Evolutionary conservation across 2,113 vertebrate species (phyloP), one percentile per base, ranked within the genome.

Genomic region (Notechis scutatus): DNA sequence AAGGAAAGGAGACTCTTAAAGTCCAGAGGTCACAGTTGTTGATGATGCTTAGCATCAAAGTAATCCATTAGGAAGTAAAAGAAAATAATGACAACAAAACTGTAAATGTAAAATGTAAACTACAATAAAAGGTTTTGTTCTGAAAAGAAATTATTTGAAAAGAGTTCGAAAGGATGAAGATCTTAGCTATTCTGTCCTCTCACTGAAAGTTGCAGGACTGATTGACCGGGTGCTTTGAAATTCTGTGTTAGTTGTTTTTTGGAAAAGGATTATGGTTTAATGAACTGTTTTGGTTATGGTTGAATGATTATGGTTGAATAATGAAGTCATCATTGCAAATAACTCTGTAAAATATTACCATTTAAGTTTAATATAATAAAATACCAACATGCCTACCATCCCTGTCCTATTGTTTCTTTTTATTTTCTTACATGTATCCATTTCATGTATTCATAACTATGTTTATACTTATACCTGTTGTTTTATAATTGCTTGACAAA

Each of bases 41-140:
- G 56, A 85, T 20, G 45, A 18, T 89, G 64, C 57, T 90, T 85
- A 34, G 92, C 14, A 85, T 85, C 88, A 85, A 74, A 91, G 94
- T 88, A 34, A 23, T 86, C 5, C 54, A 90, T 87, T 56, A 54
- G 45, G 1, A 92, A 90, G 23, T 91, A 74, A 54, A 2, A 90
- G 24, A 11, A 24, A 90, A 93, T 92, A 42, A 81, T 3, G 3
- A 81, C 6, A 39, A 81, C 15, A 81, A 81, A 0, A 94, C 8
- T 87, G 29, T 88, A 9, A 93, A 89, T 57, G 21, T 64, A 34
- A 34, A 69, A 69, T 15, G 26, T n/a, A 69, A 69, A 69, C 59
- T 34, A 91, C n/a, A 18, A 88, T 88, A 92, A 92, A 69, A 94
- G 85, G 10, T 59, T 88, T 64, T 57, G 10, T 50, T 94, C 20